These are phyloP conservation scores for Drosophila parabipectinata DNA, from an alignment of 1,140 invertebrate species.

Conservation along the genomic window DNA sequence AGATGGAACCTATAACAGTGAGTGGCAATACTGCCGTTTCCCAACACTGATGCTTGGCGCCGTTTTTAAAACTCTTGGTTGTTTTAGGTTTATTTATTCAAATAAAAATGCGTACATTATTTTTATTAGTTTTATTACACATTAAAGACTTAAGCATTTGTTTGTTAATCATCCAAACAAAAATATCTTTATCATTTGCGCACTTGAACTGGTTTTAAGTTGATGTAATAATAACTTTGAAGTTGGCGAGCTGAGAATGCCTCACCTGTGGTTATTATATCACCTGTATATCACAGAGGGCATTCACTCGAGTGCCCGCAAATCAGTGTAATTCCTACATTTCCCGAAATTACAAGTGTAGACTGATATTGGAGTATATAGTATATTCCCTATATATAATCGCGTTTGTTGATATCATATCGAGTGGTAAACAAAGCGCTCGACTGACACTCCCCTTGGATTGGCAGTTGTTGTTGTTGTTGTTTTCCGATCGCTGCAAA, in stretches of 20 bases:
- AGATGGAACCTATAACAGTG: slow-evolving; percentile 4
- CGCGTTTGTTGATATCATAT: slow-evolving; percentile 16
- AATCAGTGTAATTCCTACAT: slow-evolving; percentile 14
- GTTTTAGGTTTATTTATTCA: background rate
- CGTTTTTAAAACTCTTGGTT: background rate
- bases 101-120: background rate
- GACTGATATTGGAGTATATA: background rate
- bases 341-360: slow-evolving; percentile 36
- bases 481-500: slow-evolving; percentile 23
- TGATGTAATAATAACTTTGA: background rate
- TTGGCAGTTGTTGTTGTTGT: background rate
- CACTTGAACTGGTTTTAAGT: slow-evolving; percentile 2
- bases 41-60: background rate
- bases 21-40: background rate
- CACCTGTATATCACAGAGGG: background rate
- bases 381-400: slow-evolving; percentile 4
- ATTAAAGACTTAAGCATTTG: too few relatives aligned
- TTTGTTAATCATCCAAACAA: too few relatives aligned
- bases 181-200: too few relatives aligned
- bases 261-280: slow-evolving; percentile 18
- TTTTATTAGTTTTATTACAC: background rate
- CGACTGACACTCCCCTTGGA: slow-evolving; percentile 37
- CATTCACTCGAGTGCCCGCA: slow-evolving; percentile 21
- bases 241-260: slow-evolving; percentile 3
- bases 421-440: slow-evolving; percentile 67